Percentiles rank a stretch among this genome's conserved stretches.
Conservation (phyloP, 2,888 invertebrate species). For the Steinernema scapterisci region DNA sequence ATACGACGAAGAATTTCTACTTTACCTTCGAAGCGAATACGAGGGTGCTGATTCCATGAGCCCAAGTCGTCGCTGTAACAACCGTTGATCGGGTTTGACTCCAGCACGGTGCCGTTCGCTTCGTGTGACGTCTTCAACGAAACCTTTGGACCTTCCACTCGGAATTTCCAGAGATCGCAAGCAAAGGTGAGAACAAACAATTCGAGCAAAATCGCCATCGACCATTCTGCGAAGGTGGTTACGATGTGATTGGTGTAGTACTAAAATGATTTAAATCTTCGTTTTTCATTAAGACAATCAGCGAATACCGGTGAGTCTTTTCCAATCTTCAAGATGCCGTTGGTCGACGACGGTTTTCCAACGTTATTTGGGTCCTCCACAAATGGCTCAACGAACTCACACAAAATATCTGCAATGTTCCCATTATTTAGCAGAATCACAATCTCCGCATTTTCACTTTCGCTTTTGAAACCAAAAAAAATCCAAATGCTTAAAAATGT, state of each 20-base stretch:
- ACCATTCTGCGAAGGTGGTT: constrained; percentile 35
- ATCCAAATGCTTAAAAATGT: too few relatives aligned
- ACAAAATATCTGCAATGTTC: neutral
- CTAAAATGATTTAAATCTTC: neutral
- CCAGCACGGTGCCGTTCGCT: neutral
- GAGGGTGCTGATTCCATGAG: neutral
- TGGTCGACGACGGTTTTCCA: neutral
- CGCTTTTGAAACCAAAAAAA: too few relatives aligned
- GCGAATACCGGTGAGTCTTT: neutral
- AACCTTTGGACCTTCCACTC: constrained; percentile 30
- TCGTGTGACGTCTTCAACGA: neutral
- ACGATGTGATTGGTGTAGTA: constrained; percentile 33
- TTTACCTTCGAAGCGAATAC: constrained; percentile 28
- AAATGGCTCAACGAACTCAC: neutral
- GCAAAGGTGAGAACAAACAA: constrained; percentile 32
- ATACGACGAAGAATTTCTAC: neutral
- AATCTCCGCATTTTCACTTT: too few relatives aligned
- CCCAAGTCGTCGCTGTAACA: neutral
- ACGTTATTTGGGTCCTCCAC: neutral
- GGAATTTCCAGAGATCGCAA: constrained; percentile 33
- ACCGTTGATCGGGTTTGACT: neutral
- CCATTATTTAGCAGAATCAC: too few relatives aligned
- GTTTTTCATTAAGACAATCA: neutral
- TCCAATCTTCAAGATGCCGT: constrained; percentile 5
- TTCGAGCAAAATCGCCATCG: constrained; percentile 29